Conservation (phyloP, 1,140 invertebrate genomes). For the Homarus americanus region DNA sequence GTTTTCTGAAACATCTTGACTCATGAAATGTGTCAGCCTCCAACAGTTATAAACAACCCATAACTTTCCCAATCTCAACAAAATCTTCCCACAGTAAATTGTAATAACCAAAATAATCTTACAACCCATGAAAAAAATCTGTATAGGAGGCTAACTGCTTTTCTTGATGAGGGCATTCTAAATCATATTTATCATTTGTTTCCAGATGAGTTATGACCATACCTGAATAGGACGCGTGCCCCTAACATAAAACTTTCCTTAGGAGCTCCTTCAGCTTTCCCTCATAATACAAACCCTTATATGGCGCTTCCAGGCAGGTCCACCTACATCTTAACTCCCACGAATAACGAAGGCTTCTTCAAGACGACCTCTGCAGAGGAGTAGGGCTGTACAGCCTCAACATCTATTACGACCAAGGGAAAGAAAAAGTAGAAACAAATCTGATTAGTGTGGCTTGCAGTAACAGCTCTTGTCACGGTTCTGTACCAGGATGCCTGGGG, state of each 20-base stretch:
- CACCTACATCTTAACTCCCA: slow-evolving; percentile 66
- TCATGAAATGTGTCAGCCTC: slow-evolving; percentile 67
- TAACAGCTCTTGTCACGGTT: slow-evolving; percentile 61
- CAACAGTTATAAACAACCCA: slow-evolving; percentile 53
- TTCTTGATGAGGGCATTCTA: slow-evolving; percentile 52
- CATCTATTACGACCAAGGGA: slow-evolving; percentile 74
- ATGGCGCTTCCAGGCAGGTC: slow-evolving; percentile 42
- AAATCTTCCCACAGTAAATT: slow-evolving; percentile 26
- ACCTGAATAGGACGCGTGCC: slow-evolving; percentile 65
- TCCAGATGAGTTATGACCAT: slow-evolving; percentile 48
- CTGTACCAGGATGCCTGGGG: slow-evolving; percentile 67
- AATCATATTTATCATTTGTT: slow-evolving; percentile 11
- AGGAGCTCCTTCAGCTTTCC: slow-evolving; percentile 56
- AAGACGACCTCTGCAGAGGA: slow-evolving; percentile 60
- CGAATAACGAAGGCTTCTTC: slow-evolving; percentile 59
- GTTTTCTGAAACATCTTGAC: slow-evolving; percentile 25
- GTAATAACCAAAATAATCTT: not conserved
- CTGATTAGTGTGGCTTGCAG: slow-evolving; percentile 69
- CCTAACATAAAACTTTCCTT: slow-evolving; percentile 55
- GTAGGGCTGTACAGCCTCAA: slow-evolving; percentile 74
- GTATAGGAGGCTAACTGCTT: slow-evolving; percentile 66
- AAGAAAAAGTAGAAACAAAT: slow-evolving; percentile 74
- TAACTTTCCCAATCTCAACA: not conserved
- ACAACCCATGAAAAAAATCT: slow-evolving; percentile 44
- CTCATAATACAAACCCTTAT: slow-evolving; percentile 70